Percentiles rank a stretch among this genome's conserved stretches.
phyloP scores from a whole-genome alignment of 64 coral and sea anemone genomes.

The Acropora yongei region DNA sequence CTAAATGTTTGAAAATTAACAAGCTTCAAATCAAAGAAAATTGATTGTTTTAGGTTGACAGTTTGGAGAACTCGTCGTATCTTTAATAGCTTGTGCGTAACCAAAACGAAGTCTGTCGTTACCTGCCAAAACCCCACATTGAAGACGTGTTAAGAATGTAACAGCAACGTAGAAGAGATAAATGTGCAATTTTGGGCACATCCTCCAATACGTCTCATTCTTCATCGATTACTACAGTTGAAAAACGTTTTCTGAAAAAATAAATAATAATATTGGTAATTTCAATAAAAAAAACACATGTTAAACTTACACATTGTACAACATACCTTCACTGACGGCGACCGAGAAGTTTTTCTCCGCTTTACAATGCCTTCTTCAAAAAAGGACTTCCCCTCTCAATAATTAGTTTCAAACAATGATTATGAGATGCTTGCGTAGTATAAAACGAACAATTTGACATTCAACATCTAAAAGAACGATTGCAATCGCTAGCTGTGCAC shows the following conservation, averaged over 20 bases:
- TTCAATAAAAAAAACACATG: not conserved
- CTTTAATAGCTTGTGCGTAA: no score
- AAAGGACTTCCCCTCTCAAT: no score
- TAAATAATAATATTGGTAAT: not conserved
- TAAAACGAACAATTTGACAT: not conserved
- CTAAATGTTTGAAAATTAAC: no score
- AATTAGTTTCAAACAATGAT: not conserved
- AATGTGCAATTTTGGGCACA: constrained; percentile 1
- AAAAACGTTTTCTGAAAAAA: not conserved
- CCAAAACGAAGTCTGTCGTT: not conserved
- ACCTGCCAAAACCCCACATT: not conserved
- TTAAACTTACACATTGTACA: not conserved
- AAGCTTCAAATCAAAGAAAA: no score
- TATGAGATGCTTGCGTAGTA: not conserved
- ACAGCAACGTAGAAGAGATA: not conserved
- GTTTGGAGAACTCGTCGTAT: no score
- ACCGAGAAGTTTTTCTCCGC: no score
- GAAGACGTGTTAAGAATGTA: not conserved
- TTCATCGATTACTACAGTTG: constrained; percentile 5
- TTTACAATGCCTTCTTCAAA: no score
- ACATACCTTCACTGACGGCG: not conserved
- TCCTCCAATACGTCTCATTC: constrained; percentile 41
- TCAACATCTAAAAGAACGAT: not conserved
- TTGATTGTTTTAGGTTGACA: no score
- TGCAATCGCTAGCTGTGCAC: not conserved